Percentiles rank a stretch among this genome's conserved stretches.
Conservation (phyloP, 2,797 vertebrate species). For the Synanceia verrucosa region DNA sequence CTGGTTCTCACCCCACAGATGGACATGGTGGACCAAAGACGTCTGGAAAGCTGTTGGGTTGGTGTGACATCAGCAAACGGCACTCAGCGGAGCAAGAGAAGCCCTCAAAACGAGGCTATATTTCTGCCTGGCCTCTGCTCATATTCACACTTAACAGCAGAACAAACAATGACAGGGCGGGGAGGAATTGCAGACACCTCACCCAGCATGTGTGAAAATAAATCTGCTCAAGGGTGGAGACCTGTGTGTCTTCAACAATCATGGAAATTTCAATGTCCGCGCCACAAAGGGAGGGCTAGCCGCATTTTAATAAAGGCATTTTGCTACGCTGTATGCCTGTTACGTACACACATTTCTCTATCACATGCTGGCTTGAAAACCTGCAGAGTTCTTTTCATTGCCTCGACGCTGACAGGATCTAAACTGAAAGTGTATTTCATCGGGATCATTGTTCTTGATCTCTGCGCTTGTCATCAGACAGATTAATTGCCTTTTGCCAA, state of each 20-base stretch:
- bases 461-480: conserved; percentile 47
- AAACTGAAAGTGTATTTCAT: conserved; percentile 48
- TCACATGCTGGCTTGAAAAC: conserved; percentile 38
- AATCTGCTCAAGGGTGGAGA: conserved; percentile 83
- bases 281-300: conserved; percentile 61
- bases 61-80: conserved; percentile 69
- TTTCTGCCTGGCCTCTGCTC: conserved; percentile 76
- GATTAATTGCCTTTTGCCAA: conserved; percentile 59
- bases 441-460: conserved; percentile 48
- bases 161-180: conserved; percentile 84
- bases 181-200: conserved; percentile 85
- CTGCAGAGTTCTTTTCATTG: conserved; percentile 46
- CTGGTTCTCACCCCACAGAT: conserved; percentile 52
- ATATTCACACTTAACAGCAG: conserved; percentile 82
- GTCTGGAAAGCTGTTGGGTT: conserved; percentile 73
- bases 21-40: conserved; percentile 50
- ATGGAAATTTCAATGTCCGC: conserved; percentile 79
- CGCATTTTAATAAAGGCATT: conserved; percentile 74
- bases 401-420: conserved; percentile 48
- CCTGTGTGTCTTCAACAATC: conserved; percentile 79
- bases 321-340: conserved; percentile 64
- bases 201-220: conserved; percentile 87
- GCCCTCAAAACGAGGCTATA: conserved; percentile 48
- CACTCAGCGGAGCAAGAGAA: conserved; percentile 59
- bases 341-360: conserved; percentile 39